Base-by-base conservation (phyloP, 2,888 invertebrate species). In the Thymelicus lineola region DNA sequence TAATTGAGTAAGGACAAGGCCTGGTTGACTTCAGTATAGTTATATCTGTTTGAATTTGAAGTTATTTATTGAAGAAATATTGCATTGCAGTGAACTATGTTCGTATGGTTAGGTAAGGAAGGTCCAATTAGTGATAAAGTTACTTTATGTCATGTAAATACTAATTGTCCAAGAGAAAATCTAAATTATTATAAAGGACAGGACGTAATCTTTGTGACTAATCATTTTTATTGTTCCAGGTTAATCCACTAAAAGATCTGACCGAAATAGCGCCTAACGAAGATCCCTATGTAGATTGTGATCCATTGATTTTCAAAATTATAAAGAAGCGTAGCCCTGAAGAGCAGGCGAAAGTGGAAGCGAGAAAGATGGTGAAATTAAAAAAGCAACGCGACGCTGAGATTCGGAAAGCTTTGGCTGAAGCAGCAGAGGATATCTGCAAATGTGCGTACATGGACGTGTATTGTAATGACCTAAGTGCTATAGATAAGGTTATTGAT, bases 231-330 rank as follows among this genome's bases (percentile, higher is more conserved):
- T 28, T 28, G 71, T 80, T 80, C 15, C 76, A 93, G 78, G 95
- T 96, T 80, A 95, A 96, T 68, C 96, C 96, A 0, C 81, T 96
- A 3, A 96, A 96, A 84, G 95, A 96, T 76, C 87, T 95, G 0
- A 89, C 91, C 0, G 91, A 93, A 28, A 86, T 96, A 55, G 87
- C 86, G 15, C 90, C 93, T 0, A 94, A 95, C 73, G 96, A 96
- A 76, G 95, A 96, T 81, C 96, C 96, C 0, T 96, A 96, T 77
- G 95, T 95, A 53, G 95, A 95, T 67, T 96, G 96, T 80, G 95
- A 96, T 72, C 96, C 96, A 0, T 91, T 96, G 83, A 92, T 96
- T 70, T 96, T 96, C 77, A 95, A 95, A 82, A 96, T 96, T 35
- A 93, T 94, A 0, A 95, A 95, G 79, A 95, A 95, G 77, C 92